Evolutionary conservation across 2,113 vertebrate species (phyloP), one percentile per base, ranked within the genome.

Genomic region (Osmerus mordax): DNA sequence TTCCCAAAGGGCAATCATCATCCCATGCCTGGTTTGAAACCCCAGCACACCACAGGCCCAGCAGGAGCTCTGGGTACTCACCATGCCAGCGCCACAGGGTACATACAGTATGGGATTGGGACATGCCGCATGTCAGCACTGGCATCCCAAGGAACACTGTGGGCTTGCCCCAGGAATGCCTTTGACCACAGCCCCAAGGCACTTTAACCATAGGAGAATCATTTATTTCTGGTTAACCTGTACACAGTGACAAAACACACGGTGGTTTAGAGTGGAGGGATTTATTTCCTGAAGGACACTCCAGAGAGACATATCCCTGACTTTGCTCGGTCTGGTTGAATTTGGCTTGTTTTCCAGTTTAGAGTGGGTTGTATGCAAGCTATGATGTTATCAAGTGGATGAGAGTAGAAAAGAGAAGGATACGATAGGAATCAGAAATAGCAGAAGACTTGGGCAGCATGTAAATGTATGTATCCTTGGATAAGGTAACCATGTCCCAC

Each of bases 141-240:
- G 80, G 76, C 84, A 85, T 85, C 83, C 77, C 77, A 68, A 80
- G 52, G 19, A 87, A 85, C 32, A 83, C 77, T 88, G 85, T 52
- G 86, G 89, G 85, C 76, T 89, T 78, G 85, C 84, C 89, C 85
- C 81, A 86, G 86, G 85, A 89, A 88, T 86, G 84, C 82, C 78
- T 72, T 83, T 65, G 81, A 90, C 89, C 86, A 78, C 89, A 85
- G 82, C 77, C 69, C 72, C 78, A 79, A 84, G 77, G 77, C 76
- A 73, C 73, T 83, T 82, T 81, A 79, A 75, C 81, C 65, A 75
- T 78, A 61, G 70, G 69, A 78, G 77, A 79, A 63, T 58, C 2
- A 19, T 16, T 62, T 71, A 2, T 70, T 29, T 6, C 3, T 36
- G 67, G 56, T 64, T 36, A 47, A 41, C 32, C 23, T 14, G 32